Evolutionary conservation across 1,140 invertebrate genomes (phyloP).

Genomic region (Phocides pigmalion): DNA sequence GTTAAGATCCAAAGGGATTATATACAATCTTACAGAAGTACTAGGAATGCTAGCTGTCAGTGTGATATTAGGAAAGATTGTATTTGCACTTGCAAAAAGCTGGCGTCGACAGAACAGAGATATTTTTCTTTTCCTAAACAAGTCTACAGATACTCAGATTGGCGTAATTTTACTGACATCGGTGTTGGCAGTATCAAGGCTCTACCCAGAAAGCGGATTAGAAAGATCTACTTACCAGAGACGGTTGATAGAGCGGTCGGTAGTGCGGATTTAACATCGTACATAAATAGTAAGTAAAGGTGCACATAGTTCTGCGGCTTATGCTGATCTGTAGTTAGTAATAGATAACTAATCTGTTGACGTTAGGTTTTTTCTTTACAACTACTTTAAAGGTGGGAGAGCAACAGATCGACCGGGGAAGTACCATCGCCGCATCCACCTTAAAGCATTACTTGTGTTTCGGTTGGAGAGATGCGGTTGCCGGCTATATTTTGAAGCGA

Average conservation of each 20-base stretch:
- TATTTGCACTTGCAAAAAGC: constrained; percentile 52
- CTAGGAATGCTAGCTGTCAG: constrained; percentile 51
- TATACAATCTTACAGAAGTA: constrained; percentile 13
- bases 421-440: too few species aligned
- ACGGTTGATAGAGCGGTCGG: constrained; percentile 56
- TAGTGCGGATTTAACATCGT: constrained; percentile 43
- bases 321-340: too few species aligned
- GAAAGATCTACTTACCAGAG: constrained; percentile 57
- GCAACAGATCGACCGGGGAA: too few species aligned
- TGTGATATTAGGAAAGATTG: constrained; percentile 46
- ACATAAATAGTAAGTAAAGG: constrained; percentile 49
- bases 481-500: too few species aligned
- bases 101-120: constrained; percentile 35
- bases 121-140: constrained; percentile 44
- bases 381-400: too few species aligned
- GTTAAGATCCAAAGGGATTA: constrained; percentile 25
- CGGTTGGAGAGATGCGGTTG: too few species aligned
- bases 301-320: too few species aligned
- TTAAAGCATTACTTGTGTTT: too few species aligned
- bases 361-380: too few species aligned
- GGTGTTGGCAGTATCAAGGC: constrained; percentile 56
- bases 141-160: constrained; percentile 48
- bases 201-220: constrained; percentile 49
- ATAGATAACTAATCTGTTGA: too few species aligned
- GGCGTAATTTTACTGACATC: constrained; percentile 50